Conservation (phyloP, 2,797 vertebrate genomes). For the Brachyrhaphis roseni region DNA sequence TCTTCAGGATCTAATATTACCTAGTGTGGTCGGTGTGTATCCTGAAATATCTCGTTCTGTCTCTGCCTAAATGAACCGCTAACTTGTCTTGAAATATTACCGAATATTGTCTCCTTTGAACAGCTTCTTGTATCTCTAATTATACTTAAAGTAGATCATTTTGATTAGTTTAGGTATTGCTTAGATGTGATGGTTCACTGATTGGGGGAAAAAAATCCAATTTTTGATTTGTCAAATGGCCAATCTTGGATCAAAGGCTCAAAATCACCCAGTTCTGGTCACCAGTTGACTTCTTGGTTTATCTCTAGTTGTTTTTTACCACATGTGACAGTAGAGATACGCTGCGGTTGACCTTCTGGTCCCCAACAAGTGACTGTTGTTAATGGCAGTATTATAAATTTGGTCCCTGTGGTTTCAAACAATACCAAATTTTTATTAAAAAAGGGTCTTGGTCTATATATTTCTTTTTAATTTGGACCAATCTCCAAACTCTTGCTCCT, state of each 20-base stretch:
- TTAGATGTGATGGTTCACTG: background rate
- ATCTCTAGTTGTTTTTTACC: background rate
- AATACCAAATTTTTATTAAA: background rate
- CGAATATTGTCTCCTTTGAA: background rate
- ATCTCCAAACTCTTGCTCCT: background rate
- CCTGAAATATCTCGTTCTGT: background rate
- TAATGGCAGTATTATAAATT: background rate
- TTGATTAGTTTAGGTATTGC: background rate
- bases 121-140: background rate
- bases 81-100: background rate
- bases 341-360: background rate
- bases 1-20: background rate
- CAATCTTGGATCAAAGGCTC: background rate
- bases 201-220: background rate
- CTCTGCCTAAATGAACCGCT: background rate
- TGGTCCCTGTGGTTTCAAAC: background rate
- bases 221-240: background rate
- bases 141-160: background rate
- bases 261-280: background rate
- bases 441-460: background rate
- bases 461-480: background rate
- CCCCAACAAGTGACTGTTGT: no score
- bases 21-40: background rate
- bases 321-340: background rate
- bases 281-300: background rate